Conservation (phyloP, 2,888 invertebrate genomes). For the Callyntrura guangdongensis region DNA sequence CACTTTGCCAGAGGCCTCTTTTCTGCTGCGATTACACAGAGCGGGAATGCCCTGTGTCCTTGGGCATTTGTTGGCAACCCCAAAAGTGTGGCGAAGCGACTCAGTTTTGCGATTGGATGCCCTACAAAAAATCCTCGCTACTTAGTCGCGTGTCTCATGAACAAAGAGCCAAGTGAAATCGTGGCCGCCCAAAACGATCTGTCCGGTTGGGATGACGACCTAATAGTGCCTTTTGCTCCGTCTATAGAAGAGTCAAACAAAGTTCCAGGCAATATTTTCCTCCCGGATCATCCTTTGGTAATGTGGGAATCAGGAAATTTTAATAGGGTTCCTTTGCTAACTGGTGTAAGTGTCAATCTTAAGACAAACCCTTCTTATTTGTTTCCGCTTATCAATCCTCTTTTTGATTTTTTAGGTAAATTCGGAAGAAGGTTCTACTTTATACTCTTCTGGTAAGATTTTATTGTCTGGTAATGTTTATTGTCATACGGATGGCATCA, state of each 20-base stretch:
- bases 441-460: conserved; percentile 82
- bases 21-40: conserved; percentile 78
- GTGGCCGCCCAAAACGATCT: conserved; percentile 81
- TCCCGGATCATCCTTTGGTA: conserved; percentile 79
- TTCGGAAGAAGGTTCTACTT: conserved; percentile 78
- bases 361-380: too few relatives aligned
- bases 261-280: conserved; percentile 67
- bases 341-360: too few relatives aligned
- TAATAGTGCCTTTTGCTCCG: conserved; percentile 81
- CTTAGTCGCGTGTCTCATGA: conserved; percentile 81
- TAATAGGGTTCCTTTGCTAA: conserved; percentile 80
- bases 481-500: too few relatives aligned
- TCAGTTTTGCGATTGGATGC: conserved; percentile 77
- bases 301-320: conserved; percentile 77
- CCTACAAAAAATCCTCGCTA: conserved; percentile 79
- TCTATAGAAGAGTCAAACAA: conserved; percentile 78
- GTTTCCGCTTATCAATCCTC: too few relatives aligned
- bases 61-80: conserved; percentile 82
- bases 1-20: conserved; percentile 81
- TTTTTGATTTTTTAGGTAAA: too few relatives aligned
- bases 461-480: too few relatives aligned
- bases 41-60: conserved; percentile 81
- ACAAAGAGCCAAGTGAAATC: conserved; percentile 80
- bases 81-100: conserved; percentile 75
- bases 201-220: conserved; percentile 80